phyloP scores from a whole-genome alignment of 2,113 vertebrate genomes.

The Misgurnus mizolepis region DNA sequence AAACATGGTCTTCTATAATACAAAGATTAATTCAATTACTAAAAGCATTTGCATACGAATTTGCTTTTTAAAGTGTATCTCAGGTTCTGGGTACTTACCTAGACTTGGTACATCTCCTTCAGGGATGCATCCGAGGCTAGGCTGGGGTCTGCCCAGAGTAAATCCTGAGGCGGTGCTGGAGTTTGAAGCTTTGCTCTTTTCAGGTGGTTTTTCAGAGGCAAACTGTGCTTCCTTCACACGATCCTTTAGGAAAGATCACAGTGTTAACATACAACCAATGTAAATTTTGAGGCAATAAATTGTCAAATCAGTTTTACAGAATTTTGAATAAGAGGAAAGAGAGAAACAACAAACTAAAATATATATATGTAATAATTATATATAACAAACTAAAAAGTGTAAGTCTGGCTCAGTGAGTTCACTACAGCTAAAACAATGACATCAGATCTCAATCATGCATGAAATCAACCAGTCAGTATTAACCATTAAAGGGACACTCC shows the following conservation, averaged over 20 bases:
- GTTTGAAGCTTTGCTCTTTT: constrained; percentile 53
- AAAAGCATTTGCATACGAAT: background rate
- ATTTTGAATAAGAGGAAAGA: background rate
- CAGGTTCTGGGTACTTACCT: constrained; percentile 67
- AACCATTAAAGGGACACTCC: no score
- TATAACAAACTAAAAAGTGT: background rate
- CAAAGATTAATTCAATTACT: background rate
- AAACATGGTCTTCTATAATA: constrained; percentile 81
- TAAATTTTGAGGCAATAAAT: no score
- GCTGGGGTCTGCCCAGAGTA: constrained; percentile 64
- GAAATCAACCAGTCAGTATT: no score
- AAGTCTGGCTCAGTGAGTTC: background rate
- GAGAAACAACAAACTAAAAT: background rate
- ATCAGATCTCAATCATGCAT: background rate
- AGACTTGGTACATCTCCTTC: constrained; percentile 57
- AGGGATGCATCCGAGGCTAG: constrained; percentile 37
- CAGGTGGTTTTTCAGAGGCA: constrained; percentile 60
- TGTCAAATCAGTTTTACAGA: background rate
- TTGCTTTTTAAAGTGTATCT: background rate
- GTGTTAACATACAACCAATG: background rate
- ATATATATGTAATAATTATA: no score
- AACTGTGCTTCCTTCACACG: constrained; percentile 71
- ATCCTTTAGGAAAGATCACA: constrained; percentile 69
- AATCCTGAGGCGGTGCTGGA: constrained; percentile 57
- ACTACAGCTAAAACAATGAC: background rate